These are phyloP conservation scores for Drosophila pseudoobscura DNA, from an alignment of 1,140 invertebrate species.

Conservation along the genomic window DNA sequence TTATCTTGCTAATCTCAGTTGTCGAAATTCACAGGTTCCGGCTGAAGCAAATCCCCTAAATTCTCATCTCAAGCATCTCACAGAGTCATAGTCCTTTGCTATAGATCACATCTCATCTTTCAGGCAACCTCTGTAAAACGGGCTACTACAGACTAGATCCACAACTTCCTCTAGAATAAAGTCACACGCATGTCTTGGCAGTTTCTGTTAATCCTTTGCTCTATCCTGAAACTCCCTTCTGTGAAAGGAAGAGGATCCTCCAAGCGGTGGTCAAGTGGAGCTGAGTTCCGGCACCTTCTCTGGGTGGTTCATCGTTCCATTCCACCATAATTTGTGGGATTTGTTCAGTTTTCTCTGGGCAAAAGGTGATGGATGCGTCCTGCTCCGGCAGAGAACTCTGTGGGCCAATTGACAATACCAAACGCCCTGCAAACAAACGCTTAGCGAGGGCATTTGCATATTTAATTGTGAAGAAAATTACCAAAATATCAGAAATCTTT, in stretches of 20 bases:
- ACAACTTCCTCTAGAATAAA: too few relatives aligned
- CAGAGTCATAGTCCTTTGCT: neutral
- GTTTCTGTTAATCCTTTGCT: too few relatives aligned
- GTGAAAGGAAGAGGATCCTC: too few relatives aligned
- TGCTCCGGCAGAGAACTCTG: neutral
- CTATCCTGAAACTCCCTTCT: too few relatives aligned
- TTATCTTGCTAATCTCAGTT: conserved; percentile 30
- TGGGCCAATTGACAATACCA: conserved; percentile 21
- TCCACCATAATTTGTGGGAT: neutral
- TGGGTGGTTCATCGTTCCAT: too few relatives aligned
- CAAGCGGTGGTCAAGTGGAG: too few relatives aligned
- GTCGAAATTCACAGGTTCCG: conserved; percentile 45
- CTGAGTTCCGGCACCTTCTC: too few relatives aligned
- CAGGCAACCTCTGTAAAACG: too few relatives aligned
- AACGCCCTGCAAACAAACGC: conserved; percentile 42
- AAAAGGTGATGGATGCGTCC: too few relatives aligned
- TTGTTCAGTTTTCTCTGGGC: neutral
- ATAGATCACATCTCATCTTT: too few relatives aligned
- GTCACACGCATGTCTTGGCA: too few relatives aligned
- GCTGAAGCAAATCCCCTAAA: conserved; percentile 3
- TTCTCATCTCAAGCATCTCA: neutral
- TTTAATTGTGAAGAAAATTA: conserved; percentile 75
- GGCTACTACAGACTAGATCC: too few relatives aligned
- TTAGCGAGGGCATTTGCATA: conserved; percentile 65
- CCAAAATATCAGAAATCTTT: conserved; percentile 28